Conservation (phyloP, 1,140 invertebrate species). For the Drosophila nigrodunni region DNA sequence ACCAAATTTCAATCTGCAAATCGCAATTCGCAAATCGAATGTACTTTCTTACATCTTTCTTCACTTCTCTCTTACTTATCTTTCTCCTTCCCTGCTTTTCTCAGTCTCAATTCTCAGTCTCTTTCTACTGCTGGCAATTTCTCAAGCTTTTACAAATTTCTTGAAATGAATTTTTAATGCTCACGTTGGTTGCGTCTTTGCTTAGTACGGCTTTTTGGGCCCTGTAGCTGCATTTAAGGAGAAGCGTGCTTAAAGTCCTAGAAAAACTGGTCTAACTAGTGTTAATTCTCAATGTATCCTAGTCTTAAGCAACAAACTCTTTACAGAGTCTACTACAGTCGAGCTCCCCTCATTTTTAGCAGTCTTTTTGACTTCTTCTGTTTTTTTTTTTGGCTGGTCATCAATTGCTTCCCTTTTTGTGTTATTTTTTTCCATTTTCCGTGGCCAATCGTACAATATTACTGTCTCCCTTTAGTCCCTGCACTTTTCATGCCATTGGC, state of each 20-base stretch:
- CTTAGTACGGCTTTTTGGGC: no score
- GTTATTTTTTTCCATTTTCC: slow-evolving; percentile 14
- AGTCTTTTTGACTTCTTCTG: background rate
- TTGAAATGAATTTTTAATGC: slow-evolving; percentile 71
- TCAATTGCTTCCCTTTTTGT: slow-evolving; percentile 26
- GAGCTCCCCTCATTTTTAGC: no score
- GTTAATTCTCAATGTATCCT: no score
- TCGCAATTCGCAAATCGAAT: slow-evolving; percentile 31
- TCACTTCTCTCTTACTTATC: background rate
- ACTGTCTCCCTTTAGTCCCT: background rate
- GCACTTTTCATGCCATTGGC: background rate
- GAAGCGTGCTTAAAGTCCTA: no score
- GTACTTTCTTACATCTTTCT: slow-evolving; percentile 5
- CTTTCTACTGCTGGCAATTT: slow-evolving; percentile 43
- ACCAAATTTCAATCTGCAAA: background rate
- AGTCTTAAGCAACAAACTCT: no score
- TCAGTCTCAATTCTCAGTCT: background rate
- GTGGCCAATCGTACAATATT: slow-evolving; percentile 1
- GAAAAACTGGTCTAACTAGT: no score
- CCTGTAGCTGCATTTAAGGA: no score
- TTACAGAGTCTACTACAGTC: no score
- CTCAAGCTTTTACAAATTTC: slow-evolving; percentile 62
- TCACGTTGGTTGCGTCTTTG: background rate
- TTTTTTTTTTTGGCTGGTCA: slow-evolving; percentile 32
- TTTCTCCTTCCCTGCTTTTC: background rate